Conservation (phyloP, 2,888 invertebrate species). For the Agonopterix subpropinquella region DNA sequence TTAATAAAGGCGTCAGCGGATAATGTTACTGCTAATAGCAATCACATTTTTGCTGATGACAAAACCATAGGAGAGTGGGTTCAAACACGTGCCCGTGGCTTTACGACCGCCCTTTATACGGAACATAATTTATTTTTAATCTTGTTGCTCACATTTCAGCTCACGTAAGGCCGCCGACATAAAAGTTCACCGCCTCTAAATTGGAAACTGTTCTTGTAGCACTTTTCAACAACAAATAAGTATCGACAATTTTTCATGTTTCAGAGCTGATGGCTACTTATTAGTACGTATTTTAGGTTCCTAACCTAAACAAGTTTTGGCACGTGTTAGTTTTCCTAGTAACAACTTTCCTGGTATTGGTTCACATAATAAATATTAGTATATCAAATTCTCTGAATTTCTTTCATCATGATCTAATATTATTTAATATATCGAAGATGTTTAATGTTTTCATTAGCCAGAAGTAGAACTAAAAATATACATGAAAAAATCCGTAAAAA, state of each 20-base stretch:
- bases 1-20: conserved; percentile 13
- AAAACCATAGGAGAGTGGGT: conserved; percentile 15
- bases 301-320: background rate
- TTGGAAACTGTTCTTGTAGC: conserved; percentile 56
- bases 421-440: too few relatives aligned
- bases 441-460: too few relatives aligned
- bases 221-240: conserved; percentile 18
- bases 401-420: too few relatives aligned
- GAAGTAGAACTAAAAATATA: too few relatives aligned
- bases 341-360: too few relatives aligned
- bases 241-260: conserved; percentile 7
- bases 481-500: too few relatives aligned
- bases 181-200: conserved; percentile 65
- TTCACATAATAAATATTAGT: too few relatives aligned
- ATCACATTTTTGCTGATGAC: conserved; percentile 17
- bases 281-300: conserved; percentile 3
- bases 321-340: background rate
- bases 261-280: conserved; percentile 2
- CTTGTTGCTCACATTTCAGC: conserved; percentile 66
- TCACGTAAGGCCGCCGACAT: conserved; percentile 67
- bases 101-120: conserved; percentile 43
- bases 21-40: conserved; percentile 7
- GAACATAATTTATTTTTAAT: conserved; percentile 69
- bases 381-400: too few relatives aligned
- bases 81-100: conserved; percentile 26